phyloP scores from a whole-genome alignment of 2,888 invertebrate genomes.

The Dynastes maya region DNA sequence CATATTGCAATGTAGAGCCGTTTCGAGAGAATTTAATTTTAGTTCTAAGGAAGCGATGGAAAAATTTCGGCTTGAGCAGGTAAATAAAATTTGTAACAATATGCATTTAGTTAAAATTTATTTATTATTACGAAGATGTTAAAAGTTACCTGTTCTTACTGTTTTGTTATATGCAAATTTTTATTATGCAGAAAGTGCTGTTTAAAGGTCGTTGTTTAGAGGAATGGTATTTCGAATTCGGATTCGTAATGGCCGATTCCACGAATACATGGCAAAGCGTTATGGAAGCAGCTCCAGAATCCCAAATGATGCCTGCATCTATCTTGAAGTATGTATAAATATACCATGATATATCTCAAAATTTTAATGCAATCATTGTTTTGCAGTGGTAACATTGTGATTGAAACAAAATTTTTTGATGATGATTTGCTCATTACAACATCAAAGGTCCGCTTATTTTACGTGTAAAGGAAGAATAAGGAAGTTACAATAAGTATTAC shows the following conservation, averaged over 20 bases:
- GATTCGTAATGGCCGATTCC: slow-evolving; percentile 98
- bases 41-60: slow-evolving; percentile 95
- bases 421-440: slow-evolving; percentile 95
- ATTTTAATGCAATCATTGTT: not conserved
- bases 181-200: slow-evolving; percentile 78
- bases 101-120: no score
- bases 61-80: slow-evolving; percentile 94
- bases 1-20: slow-evolving; percentile 93
- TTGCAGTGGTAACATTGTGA: slow-evolving; percentile 93
- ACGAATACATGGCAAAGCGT: slow-evolving; percentile 99
- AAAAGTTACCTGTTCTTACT: no score
- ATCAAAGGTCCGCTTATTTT: slow-evolving; percentile 95
- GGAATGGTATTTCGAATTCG: slow-evolving; percentile 99
- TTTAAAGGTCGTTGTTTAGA: slow-evolving; percentile 94
- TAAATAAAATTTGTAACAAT: slow-evolving; percentile 64
- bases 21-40: slow-evolving; percentile 92
- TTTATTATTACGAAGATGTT: no score
- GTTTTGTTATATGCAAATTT: no score
- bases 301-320: slow-evolving; percentile 99
- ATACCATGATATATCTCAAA: slow-evolving; percentile 42
- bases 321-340: slow-evolving; percentile 85
- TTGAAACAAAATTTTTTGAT: slow-evolving; percentile 97
- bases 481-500: slow-evolving; percentile 2
- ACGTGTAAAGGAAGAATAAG: slow-evolving; percentile 78
- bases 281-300: slow-evolving; percentile 98